Conservation (phyloP, 2,113 vertebrate genomes). For the Lepus americanus region DNA sequence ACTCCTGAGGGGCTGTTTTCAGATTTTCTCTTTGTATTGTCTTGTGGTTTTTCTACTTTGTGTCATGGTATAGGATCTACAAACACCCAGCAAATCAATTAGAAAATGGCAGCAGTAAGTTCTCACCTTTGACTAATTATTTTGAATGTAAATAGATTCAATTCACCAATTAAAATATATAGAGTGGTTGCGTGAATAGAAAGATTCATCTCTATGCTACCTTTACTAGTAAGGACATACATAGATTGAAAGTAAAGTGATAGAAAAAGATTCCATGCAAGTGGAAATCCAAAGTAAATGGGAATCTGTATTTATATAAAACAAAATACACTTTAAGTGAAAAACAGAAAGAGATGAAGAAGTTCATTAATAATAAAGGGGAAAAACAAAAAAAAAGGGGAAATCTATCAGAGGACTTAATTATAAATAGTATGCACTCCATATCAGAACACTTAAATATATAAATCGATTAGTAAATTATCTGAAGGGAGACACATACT, state of each 20-base stretch:
- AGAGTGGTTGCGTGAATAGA: not conserved
- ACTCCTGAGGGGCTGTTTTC: not conserved
- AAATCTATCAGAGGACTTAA: not conserved
- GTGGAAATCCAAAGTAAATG: not conserved
- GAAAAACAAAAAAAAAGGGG: not conserved
- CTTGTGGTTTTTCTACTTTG: not conserved
- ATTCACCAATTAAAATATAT: not conserved
- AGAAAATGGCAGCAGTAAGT: not conserved
- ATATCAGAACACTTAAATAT: not conserved
- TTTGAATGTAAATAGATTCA: not conserved
- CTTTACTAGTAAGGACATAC: not conserved
- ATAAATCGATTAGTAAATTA: not conserved
- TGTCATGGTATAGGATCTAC: not conserved
- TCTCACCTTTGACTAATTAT: not conserved
- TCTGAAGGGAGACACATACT: not conserved
- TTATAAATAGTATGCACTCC: not conserved
- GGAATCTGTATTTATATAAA: not conserved
- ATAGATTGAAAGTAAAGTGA: not conserved
- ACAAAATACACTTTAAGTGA: not conserved
- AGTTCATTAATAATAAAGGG: not conserved
- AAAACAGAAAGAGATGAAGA: not conserved
- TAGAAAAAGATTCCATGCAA: not conserved
- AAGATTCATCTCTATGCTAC: not conserved
- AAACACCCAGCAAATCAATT: not conserved
- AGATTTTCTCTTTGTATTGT: slow-evolving; percentile 8